Evolutionary conservation across 1,140 invertebrate species (phyloP).

Genomic region (Maconellicoccus hirsutus): DNA sequence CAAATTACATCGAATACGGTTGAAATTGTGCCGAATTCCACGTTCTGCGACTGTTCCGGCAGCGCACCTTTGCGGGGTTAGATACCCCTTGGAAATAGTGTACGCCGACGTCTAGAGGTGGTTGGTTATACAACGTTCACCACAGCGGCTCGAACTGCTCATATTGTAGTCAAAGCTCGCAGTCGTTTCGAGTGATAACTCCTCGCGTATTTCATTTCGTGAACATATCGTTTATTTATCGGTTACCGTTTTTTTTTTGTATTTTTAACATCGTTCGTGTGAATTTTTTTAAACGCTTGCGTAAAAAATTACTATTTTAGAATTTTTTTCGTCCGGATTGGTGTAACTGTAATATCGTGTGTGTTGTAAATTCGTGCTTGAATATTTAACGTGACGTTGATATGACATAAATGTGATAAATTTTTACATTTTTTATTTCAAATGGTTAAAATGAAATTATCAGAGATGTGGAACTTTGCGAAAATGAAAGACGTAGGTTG

Average conservation of each 20-base stretch:
- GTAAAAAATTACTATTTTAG: too few species aligned
- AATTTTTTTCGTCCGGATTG: too few species aligned
- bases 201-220: not conserved
- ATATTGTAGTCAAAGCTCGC: not conserved
- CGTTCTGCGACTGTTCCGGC: conserved; percentile 1
- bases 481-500: too few species aligned
- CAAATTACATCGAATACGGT: not conserved
- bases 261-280: too few species aligned
- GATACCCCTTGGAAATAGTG: not conserved
- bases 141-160: not conserved
- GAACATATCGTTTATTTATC: not conserved
- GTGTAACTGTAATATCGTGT: too few species aligned
- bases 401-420: too few species aligned
- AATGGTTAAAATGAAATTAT: too few species aligned
- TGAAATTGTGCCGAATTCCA: not conserved
- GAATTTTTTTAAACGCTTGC: too few species aligned
- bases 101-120: conserved; percentile 1
- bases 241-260: not conserved
- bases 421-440: too few species aligned
- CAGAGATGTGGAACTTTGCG: too few species aligned
- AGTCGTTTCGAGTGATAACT: not conserved
- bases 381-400: too few species aligned
- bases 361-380: too few species aligned
- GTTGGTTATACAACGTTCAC: not conserved
- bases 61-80: not conserved